phyloP scores from a whole-genome alignment of 2,888 invertebrate genomes.

The Drosophila kokeensis region DNA sequence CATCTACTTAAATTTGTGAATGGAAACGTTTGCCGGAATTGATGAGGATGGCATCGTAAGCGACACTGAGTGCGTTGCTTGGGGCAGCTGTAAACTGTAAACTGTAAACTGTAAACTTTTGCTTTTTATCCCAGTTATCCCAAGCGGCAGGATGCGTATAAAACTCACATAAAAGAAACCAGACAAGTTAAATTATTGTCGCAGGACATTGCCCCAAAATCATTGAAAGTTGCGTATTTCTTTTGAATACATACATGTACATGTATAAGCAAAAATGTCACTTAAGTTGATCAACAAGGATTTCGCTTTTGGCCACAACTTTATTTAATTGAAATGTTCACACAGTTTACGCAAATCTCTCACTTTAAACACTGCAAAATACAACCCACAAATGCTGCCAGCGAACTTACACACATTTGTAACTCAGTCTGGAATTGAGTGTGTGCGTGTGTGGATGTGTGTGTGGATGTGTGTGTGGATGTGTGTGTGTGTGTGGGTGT shows the following conservation, averaged over 20 bases:
- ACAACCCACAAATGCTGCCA: no score
- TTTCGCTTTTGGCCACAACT: slow-evolving; percentile 26
- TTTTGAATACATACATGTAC: background rate
- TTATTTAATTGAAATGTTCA: slow-evolving; percentile 67
- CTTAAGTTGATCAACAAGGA: slow-evolving; percentile 34
- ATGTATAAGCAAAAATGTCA: slow-evolving; percentile 26
- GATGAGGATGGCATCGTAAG: slow-evolving; percentile 37
- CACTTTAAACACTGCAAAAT: slow-evolving; percentile 13
- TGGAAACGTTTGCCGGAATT: slow-evolving; percentile 23
- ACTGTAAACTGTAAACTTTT: slow-evolving; percentile 59
- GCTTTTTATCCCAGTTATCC: slow-evolving; percentile 33
- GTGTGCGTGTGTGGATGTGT: background rate
- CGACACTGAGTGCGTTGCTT: slow-evolving; percentile 4
- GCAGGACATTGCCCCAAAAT: slow-evolving; percentile 31
- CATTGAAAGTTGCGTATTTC: slow-evolving; percentile 47
- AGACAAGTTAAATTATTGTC: slow-evolving; percentile 56
- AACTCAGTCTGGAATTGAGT: background rate
- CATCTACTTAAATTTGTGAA: slow-evolving; percentile 23
- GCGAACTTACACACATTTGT: no score
- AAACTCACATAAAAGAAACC: slow-evolving; percentile 33
- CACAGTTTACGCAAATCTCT: slow-evolving; percentile 43
- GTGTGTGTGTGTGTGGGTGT: background rate
- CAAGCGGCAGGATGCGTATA: slow-evolving; percentile 14
- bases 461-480: no score
- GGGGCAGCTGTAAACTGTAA: slow-evolving; percentile 55